Base-by-base conservation (phyloP, 2,797 vertebrate genomes). In the Gymnoscopelus microlampas region DNA sequence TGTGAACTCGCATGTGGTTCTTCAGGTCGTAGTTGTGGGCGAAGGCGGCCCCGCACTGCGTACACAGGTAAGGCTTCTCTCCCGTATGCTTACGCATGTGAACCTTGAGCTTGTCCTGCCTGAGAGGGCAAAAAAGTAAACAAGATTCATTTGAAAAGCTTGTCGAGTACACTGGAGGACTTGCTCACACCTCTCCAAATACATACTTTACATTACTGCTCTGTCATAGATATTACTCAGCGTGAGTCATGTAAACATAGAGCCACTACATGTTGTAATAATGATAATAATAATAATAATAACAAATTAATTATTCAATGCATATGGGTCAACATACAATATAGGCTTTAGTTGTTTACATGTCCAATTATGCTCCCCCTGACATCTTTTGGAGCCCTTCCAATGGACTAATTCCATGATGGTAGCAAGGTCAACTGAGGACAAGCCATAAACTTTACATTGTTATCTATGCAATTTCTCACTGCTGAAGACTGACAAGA, bases 21-120 rank as follows among this genome's bases (percentile, higher is more conserved):
- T 98, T 98, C 93, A 99, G 95, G 95, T 99, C 98, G 85, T 99
- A 99, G 94, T 98, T 99, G 93, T 99, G 98, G 32, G 97, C 97
- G 56, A 99, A 99, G 73, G 98, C 97, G 0, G 97, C 98, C 0
- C 97, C 98, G 58, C 98, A 99, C 77, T 98, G 96, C 81, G 97
- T 96, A 90, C 98, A 99, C 91, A 97, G 88, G 92, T 99, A 99
- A 65, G 98, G 98, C 93, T 98, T 98, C 93, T 99, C 98, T 61
- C 98, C 98, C 2, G 97, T 99, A 92, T 99, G 97, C 74, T 99
- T 99, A 76, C 98, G 78, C 97, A 99, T 99, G 88, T 99, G 98
- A 80, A 99, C 97, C 91, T 99, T 99, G 84, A 99, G 95, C 94
- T 99, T 99, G 97, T 99, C 97, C 93, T 99, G 97, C 91, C 97